These are phyloP conservation scores for Desoria tigrina DNA, from an alignment of 2,888 invertebrate genomes.

Conservation along the genomic window DNA sequence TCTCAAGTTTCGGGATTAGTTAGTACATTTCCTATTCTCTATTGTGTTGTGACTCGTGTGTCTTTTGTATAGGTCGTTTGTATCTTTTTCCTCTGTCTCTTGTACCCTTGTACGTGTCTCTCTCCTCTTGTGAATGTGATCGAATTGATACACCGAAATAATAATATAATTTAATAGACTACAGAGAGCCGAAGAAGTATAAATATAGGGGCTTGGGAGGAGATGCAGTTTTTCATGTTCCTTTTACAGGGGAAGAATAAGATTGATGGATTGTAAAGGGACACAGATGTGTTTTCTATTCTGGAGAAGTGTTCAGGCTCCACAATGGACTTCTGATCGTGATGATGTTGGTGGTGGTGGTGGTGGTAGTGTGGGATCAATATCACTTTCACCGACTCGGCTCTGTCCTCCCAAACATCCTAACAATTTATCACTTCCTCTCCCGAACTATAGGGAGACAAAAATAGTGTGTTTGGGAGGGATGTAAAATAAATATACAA, in stretches of 20 bases:
- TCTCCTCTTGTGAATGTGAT: no score
- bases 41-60: no score
- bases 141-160: no score
- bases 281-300: conserved; percentile 37
- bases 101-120: no score
- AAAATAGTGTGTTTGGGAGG: no score
- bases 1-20: no score
- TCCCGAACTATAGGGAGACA: background rate
- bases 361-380: conserved; percentile 45
- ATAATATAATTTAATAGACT: background rate
- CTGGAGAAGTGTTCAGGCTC: conserved; percentile 11
- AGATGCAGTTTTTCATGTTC: no score
- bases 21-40: no score
- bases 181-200: background rate
- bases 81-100: no score
- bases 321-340: background rate
- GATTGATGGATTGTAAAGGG: conserved; percentile 28
- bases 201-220: no score
- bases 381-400: conserved; percentile 50
- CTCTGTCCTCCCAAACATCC: conserved; percentile 32
- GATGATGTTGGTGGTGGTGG: background rate
- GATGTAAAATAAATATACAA: no score
- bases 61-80: no score
- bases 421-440: conserved; percentile 43
- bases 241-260: conserved; percentile 11